Evolutionary conservation across 2,888 invertebrate genomes (phyloP), one percentile per base, ranked within the genome.

Genomic region (Phaonia tiefii): DNA sequence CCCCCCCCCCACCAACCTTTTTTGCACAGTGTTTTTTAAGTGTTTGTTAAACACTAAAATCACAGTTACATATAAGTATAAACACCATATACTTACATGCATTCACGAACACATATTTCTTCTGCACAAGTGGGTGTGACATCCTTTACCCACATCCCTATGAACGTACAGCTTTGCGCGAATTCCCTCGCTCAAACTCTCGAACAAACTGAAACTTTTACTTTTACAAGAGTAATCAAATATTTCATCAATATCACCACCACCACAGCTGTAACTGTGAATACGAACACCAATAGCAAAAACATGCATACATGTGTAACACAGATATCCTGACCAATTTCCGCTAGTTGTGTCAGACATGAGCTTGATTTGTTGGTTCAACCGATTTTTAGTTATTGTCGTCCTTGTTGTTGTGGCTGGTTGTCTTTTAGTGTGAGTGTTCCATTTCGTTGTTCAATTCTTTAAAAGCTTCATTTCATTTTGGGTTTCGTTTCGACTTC

Each of bases 291-390:
- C 60, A 58, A 39, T 22, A 20, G 42, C 42, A 42, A 15, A 22
- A 39, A 67, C 26, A 13, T 67, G 42, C 42, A 42, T 10, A 22
- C 22, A 67, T 17, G 8, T 67, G 60, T 60, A 51, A 25, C 46
- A 11, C 42, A 42, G 69, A 75, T 75, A 75, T 70, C 75, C 75
- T 70, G 63, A 70, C 75, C 70, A 63, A 75, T 75, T 75, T 75
- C 70, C 63, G 75, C 63, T 26, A 56, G 42, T 42, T 26, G 31
- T 44, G 65, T 44, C 54, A 54, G 58, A 39, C 46, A 49, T 69
- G 42, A 39, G 69, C 60, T 75, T 69, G 75, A 75, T 69, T 75
- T 75, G 75, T 75, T 60, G 69, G 75, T 26, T 69, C 60, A 69
- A 63, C 42, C 63, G 42, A 63, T 13, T 63, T 63, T 22, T 60